Conservation (phyloP, 2,888 invertebrate genomes). For the Melinaea marsaeus region DNA sequence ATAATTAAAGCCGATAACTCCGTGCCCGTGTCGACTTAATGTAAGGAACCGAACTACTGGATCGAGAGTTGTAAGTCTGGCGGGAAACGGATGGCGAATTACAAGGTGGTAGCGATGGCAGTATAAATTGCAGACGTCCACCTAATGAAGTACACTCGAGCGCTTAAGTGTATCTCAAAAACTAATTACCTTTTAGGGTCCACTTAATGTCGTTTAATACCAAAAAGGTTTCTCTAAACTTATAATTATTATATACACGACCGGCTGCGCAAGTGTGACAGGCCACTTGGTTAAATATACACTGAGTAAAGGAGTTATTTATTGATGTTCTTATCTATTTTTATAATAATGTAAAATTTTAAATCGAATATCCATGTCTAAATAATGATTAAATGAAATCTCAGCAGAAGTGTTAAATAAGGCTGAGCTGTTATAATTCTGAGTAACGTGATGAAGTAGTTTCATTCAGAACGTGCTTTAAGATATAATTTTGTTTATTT, state of each 20-base stretch:
- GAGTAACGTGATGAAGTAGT: constrained; percentile 26
- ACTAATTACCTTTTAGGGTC: constrained; percentile 1
- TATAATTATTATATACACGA: too few species aligned
- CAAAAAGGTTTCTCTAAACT: background rate
- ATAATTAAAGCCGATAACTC: constrained; percentile 24
- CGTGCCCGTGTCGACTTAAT: constrained; percentile 29
- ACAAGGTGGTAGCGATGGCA: constrained; percentile 16
- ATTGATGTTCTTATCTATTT: too few species aligned
- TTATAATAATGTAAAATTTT: too few species aligned
- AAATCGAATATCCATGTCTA: background rate
- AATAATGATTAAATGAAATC: constrained; percentile 25
- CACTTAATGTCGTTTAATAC: background rate
- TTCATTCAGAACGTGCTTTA: constrained; percentile 20
- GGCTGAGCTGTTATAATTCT: constrained; percentile 28
- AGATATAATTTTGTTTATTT: constrained; percentile 23
- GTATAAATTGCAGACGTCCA: constrained; percentile 4
- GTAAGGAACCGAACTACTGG: constrained; percentile 19
- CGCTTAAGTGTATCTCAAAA: background rate
- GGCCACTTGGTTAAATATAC: too few species aligned
- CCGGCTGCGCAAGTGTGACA: too few species aligned
- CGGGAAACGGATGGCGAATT: constrained; percentile 31
- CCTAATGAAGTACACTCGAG: constrained; percentile 6
- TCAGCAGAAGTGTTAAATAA: constrained; percentile 23
- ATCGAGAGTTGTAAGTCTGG: constrained; percentile 20
- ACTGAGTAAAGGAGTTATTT: too few species aligned